Evolutionary conservation across 1,140 invertebrate genomes (phyloP), one percentile per base, ranked within the genome.

Genomic region (Episyrphus balteatus): DNA sequence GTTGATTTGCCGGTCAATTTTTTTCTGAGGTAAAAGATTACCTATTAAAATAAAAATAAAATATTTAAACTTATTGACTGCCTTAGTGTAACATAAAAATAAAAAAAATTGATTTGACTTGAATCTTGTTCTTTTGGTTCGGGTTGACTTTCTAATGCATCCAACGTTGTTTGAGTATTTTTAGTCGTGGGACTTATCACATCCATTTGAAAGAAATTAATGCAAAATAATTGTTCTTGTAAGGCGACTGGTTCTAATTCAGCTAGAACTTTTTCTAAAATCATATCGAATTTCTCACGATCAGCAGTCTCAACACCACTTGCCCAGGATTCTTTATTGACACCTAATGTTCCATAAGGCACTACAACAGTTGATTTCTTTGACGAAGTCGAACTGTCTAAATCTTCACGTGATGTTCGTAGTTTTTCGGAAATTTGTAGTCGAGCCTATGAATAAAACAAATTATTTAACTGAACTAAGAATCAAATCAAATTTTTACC

Each of bases 161-260:
- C 71, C 37, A 77, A 55, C 1, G 75, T 77, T 18, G 75, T 77
- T 57, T 75, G 70, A 0, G 75, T 77, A 57, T 77, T 77, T 64
- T 76, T 71, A 12, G 62, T 58, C 42, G 66, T 71, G 9, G 72
- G 71, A 61, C 68, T 74, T 31, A 75, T 54, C 41, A 75, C 75
- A 61, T 91, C 85, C 39, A 97, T 73, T 63, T 93, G 87, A 61
- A 98, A 93, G 72, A 98, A 98, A 31, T 81, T 77, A 11, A 91
- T 82, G 68, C 92, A 97, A 73, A 98, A 98, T 52, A 92, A 83
- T 72, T 98, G 94, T 68, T 99, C 95, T 17, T 85, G 84, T 34
- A 96, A 74, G 67, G 93, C 96, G 49, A 94, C 81, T 19, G 88
- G 88, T 65, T 96, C 92, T 42, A 97, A 75, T 60, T 94, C 85